A percentile compares a stretch with the other conserved stretches of the same genome.
phyloP scores from a whole-genome alignment of 2,113 vertebrate genomes.

The Cephalophus harveyi region DNA sequence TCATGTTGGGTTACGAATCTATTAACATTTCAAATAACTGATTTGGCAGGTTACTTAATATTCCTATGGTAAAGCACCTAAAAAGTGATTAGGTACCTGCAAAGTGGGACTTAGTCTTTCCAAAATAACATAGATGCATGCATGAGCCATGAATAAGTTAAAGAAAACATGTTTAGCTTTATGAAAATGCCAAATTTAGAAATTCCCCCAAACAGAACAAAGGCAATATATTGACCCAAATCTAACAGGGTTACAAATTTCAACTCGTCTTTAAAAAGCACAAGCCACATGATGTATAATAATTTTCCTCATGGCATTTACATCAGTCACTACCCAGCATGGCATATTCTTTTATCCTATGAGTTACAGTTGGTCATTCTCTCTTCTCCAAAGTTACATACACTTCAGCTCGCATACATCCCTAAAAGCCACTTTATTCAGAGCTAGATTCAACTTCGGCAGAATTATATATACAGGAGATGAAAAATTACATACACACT shows the following conservation, averaged over 20 bases:
- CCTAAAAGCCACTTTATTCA: background rate
- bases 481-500: constrained; percentile 27
- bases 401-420: background rate
- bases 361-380: constrained; percentile 5
- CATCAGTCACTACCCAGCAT: background rate
- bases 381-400: constrained; percentile 34
- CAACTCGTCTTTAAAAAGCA: constrained; percentile 27
- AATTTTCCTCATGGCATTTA: background rate
- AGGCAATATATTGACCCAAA: constrained; percentile 39
- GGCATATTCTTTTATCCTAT: background rate
- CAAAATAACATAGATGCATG: background rate
- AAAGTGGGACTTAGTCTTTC: constrained; percentile 11
- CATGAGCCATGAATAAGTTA: background rate
- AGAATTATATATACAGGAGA: constrained; percentile 18
- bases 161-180: background rate
- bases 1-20: constrained; percentile 62
- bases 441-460: background rate
- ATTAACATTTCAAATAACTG: constrained; percentile 55
- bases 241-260: background rate
- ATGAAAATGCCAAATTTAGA: constrained; percentile 9
- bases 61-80: background rate
- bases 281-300: background rate
- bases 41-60: constrained; percentile 20
- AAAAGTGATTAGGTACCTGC: constrained; percentile 36
- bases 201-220: background rate